Base-by-base conservation (phyloP, 2,113 vertebrate genomes). In the Dipodomys stephensi region DNA sequence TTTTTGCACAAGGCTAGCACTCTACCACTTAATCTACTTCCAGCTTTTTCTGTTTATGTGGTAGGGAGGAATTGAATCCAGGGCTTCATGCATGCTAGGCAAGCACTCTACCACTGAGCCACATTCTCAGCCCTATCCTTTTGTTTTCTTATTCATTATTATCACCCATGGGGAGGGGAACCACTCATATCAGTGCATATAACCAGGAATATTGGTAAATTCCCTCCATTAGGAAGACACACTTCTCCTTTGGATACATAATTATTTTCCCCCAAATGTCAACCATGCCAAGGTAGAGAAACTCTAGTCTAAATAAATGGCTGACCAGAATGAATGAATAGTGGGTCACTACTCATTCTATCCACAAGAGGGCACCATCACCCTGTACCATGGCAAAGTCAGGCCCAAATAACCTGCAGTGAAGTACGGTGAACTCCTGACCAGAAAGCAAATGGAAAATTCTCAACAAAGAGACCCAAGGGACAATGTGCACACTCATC, bases 321-420 rank as follows among this genome's bases (percentile, higher is more conserved):
- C 28, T 25, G 67, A 32, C 8, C 7, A 86, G 3, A 74, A 82
- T 64, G 44, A 83, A 68, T 35, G 13, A 73, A 76, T 4, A 9
- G 65, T 44, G 3, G 44, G 60, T 57, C 18, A 11, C 7, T 91
- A 64, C 27, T 64, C 16, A 1, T 35, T 77, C 39, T 81, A 19
- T 68, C 92, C 96, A 95, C 89, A 49, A 96, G 96, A 80, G 78
- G 95, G 92, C 90, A 32, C 69, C 44, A 64, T 27, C 11, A 8
- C 49, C 23, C 78, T 0, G 7, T 23, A n/a, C 18, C 2, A 4
- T n/a, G 2, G 46, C 13, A 57, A 83, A 68, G 39, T 12, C 32
- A 8, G 44, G 19, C n/a, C 23, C 30, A 13, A 23, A 35, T 1
- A 46, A 44, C 72, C 23, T 0, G 46, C 20, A 16, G 25, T 27